Evolutionary conservation across 2,888 invertebrate species (phyloP).

Genomic region (Rhagophthalmus giganteus): DNA sequence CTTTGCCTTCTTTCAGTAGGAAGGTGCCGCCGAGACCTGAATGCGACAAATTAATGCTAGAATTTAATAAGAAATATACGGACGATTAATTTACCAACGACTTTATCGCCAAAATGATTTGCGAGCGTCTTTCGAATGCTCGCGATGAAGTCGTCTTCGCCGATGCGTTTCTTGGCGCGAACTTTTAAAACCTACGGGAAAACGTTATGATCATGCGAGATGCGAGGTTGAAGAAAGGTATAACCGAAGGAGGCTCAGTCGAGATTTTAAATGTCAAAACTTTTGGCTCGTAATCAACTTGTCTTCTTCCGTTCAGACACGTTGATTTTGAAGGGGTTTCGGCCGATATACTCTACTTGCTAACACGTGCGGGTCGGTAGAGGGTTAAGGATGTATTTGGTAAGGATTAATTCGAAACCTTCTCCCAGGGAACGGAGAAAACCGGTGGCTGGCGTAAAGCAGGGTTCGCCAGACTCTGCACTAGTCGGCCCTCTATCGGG

Average conservation of each 20-base stretch:
- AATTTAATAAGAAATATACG: background rate
- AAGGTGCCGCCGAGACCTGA: slow-evolving; percentile 88
- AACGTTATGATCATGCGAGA: background rate
- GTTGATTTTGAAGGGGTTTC: too few species aligned
- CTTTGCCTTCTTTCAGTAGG: slow-evolving; percentile 78
- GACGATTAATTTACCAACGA: slow-evolving; percentile 66
- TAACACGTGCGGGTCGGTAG: too few species aligned
- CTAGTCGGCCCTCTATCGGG: too few species aligned
- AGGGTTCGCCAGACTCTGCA: too few species aligned
- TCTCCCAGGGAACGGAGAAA: too few species aligned
- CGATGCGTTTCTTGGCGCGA: slow-evolving; percentile 72
- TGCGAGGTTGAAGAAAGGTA: background rate
- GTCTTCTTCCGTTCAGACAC: too few species aligned
- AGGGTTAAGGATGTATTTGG: too few species aligned
- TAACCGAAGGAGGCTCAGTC: too few species aligned
- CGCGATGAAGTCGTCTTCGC: slow-evolving; percentile 77
- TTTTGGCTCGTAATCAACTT: too few species aligned
- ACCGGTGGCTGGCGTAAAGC: too few species aligned
- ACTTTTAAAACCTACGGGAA: slow-evolving; percentile 68
- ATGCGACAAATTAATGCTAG: background rate
- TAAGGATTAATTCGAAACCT: too few species aligned
- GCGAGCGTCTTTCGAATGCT: slow-evolving; percentile 73
- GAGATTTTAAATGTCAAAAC: slow-evolving; percentile 8
- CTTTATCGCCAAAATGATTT: slow-evolving; percentile 67
- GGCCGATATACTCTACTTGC: too few species aligned